Evolutionary conservation across 1,140 invertebrate genomes (phyloP).

Genomic region (Listronotus oregonensis): DNA sequence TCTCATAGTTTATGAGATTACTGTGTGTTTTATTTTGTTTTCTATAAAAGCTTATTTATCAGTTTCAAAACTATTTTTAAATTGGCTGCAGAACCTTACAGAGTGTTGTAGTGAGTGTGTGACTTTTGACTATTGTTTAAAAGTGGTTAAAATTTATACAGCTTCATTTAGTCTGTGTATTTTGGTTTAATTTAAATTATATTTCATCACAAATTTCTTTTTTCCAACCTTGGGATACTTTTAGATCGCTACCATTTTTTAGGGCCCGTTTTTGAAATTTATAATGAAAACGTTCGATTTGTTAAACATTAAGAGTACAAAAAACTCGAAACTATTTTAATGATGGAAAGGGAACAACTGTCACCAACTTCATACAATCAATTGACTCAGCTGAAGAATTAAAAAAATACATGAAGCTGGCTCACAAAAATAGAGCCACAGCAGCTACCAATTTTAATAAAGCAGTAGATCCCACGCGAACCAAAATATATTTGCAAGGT

Average conservation of each 20-base stretch:
- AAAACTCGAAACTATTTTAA: slow-evolving; percentile 46
- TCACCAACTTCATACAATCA: slow-evolving; percentile 74
- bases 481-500: slow-evolving; percentile 65
- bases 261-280: slow-evolving; percentile 85
- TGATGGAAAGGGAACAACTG: slow-evolving; percentile 55
- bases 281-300: slow-evolving; percentile 57
- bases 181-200: too few relatives aligned
- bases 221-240: too few relatives aligned
- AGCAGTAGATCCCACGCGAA: slow-evolving; percentile 84
- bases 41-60: too few relatives aligned
- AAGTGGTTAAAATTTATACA: too few relatives aligned
- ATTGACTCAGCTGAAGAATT: slow-evolving; percentile 71
- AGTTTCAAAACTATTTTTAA: too few relatives aligned
- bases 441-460: slow-evolving; percentile 77
- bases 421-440: slow-evolving; percentile 73
- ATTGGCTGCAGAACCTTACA: too few relatives aligned
- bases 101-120: too few relatives aligned
- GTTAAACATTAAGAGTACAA: slow-evolving; percentile 46
- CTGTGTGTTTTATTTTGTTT: too few relatives aligned
- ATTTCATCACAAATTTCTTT: too few relatives aligned
- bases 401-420: slow-evolving; percentile 65
- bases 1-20: too few relatives aligned
- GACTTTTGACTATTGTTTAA: too few relatives aligned
- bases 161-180: too few relatives aligned
- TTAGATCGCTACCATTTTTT: neutral